Evolutionary conservation across 1,140 invertebrate genomes (phyloP), one percentile per base, ranked within the genome.

Genomic region (Latrodectus geometricus): DNA sequence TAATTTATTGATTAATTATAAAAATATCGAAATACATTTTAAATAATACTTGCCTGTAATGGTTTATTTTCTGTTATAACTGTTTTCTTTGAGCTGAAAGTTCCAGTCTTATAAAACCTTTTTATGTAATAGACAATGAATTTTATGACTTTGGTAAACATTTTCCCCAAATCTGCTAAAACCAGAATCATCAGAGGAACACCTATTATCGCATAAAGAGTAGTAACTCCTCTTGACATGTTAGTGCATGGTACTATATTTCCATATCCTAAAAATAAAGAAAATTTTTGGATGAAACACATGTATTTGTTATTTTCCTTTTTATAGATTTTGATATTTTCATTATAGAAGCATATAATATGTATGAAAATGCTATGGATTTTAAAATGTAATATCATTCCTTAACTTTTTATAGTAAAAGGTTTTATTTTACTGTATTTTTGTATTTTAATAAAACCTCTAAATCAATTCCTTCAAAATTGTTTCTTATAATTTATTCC

Each of bases 121-220:
- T 70, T 72, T 7, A 92, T 89, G 80, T 90, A 90, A 52, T 90
- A 88, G 87, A 92, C 92, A 61, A 92, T 89, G 79, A 92, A 91
- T 65, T 91, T 89, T 35, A 97, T 95, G 4, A 94, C 93, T 35
- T 94, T 94, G n/a, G 96, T 96, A 89, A 98, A 95, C 11, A 97
- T 91, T 90, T 94, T 93, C 52, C 97, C 97, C 92, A 96, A 94
- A 90, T 98, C 97, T 9, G 97, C 97, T 66, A 98, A 96, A 21
- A 98, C 97, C 0, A 96, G 96, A 56, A 99, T 91, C 8, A 97
- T 98, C 70, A 98, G 92, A 3, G 97, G 97, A 89, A 98, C 97
- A 17, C 97, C 97, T 17, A 98, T 92, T 66, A 95, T 94, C 14
- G 96, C 96, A 91, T 98, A 98, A 9, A 95, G 94, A 90, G 98